phyloP scores from a whole-genome alignment of 23 tunicate species.

The Diplosoma virens region DNA sequence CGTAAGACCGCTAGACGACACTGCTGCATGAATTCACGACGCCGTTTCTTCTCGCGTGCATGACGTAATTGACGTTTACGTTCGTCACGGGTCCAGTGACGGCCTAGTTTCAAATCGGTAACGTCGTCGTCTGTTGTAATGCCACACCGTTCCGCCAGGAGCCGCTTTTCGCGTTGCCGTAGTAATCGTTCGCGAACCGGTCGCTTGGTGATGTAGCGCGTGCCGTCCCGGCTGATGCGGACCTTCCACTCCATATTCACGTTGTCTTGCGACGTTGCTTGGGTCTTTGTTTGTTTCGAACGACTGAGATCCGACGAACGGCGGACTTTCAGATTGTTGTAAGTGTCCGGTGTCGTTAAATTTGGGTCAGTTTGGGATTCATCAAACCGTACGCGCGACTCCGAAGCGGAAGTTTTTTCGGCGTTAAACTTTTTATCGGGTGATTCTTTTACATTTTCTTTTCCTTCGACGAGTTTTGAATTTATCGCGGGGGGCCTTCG shows the following conservation, averaged over 20 bases:
- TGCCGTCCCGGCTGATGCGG: conserved; percentile 52
- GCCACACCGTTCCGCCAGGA: conserved; percentile 50
- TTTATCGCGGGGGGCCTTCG: conserved; percentile 14
- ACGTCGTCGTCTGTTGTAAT: conserved; percentile 45
- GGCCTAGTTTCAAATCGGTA: conserved; percentile 59
- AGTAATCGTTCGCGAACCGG: conserved; percentile 58
- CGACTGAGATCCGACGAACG: conserved; percentile 30
- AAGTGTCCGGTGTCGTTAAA: background rate
- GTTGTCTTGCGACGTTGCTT: conserved; percentile 21
- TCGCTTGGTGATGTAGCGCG: conserved; percentile 67
- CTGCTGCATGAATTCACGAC: conserved; percentile 55
- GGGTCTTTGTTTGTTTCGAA: conserved; percentile 16
- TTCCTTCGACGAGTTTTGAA: background rate
- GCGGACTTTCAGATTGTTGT: conserved; percentile 8
- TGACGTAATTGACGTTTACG: conserved; percentile 61
- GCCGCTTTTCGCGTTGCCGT: conserved; percentile 43
- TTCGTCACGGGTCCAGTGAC: conserved; percentile 62
- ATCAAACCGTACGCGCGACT: no score
- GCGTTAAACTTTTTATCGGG: background rate
- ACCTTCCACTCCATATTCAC: conserved; percentile 62
- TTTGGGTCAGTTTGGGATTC: no score
- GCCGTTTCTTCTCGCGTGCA: conserved; percentile 54
- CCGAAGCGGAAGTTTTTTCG: background rate
- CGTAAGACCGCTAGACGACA: conserved; percentile 49
- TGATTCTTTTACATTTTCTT: background rate